phyloP scores from a whole-genome alignment of 2,797 vertebrate species.

The Hybognathus amarus region DNA sequence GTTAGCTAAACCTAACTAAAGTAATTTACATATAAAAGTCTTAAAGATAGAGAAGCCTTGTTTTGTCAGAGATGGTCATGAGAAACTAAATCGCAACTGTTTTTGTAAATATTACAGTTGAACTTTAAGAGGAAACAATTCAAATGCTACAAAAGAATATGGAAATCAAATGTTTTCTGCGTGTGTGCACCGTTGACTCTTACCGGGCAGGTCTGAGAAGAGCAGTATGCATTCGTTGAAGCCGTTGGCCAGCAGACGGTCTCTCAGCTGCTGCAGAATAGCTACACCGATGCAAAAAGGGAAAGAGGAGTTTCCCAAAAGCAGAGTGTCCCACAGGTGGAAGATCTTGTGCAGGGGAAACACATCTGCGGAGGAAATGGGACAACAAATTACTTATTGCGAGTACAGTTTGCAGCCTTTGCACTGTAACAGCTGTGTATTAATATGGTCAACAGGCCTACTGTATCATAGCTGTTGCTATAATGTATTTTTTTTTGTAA shows the following conservation, averaged over 20 bases:
- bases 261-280: conserved; percentile 94
- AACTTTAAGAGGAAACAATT: not conserved
- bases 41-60: not conserved
- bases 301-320: conserved; percentile 97
- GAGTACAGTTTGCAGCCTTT: not conserved
- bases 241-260: conserved; percentile 93
- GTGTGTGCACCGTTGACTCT: conserved; percentile 28
- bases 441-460: not conserved
- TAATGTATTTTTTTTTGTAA: not conserved
- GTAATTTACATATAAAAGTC: conserved; percentile 1
- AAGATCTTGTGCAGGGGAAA: conserved; percentile 98
- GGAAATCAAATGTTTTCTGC: not conserved
- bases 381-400: conserved; percentile 11
- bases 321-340: conserved; percentile 96
- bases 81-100: not conserved
- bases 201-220: conserved; percentile 98
- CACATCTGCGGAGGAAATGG: conserved; percentile 76
- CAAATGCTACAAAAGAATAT: not conserved
- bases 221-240: conserved; percentile 99
- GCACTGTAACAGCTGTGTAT: not conserved
- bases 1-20: not conserved
- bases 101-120: not conserved
- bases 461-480: conserved; percentile 2
- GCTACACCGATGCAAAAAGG: conserved; percentile 98
- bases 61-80: too few species aligned